Conservation (phyloP, 2,797 vertebrate genomes). For the Characodon lateralis region DNA sequence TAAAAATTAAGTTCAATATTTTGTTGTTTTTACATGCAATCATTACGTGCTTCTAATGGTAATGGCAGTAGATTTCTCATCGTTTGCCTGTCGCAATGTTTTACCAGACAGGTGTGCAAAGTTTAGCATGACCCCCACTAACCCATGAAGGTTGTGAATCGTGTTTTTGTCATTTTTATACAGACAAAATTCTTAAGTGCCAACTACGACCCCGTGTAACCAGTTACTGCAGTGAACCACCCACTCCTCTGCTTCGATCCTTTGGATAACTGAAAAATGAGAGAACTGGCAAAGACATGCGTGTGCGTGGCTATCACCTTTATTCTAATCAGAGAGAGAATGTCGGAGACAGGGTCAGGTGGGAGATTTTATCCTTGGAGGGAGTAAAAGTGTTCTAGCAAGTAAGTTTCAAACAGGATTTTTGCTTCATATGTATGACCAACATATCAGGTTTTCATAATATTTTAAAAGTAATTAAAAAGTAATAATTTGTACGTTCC, state of each 20-base stretch:
- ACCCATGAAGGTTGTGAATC: no score
- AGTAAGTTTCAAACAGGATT: background rate
- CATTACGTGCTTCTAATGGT: no score
- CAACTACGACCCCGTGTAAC: background rate
- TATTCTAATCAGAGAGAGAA: background rate
- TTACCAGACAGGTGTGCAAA: background rate
- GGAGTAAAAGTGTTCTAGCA: background rate
- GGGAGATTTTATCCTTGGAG: background rate
- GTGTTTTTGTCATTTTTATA: background rate
- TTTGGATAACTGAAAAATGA: background rate
- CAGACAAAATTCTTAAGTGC: background rate
- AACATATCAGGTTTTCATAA: background rate
- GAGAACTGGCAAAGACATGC: background rate
- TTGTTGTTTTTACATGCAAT: background rate
- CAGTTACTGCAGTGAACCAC: background rate
- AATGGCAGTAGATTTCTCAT: background rate
- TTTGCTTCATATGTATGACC: background rate
- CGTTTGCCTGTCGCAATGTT: background rate
- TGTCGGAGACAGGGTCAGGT: background rate
- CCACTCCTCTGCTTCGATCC: background rate
- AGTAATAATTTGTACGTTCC: background rate
- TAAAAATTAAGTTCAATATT: background rate
- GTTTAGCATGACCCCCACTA: background rate
- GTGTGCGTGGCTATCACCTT: background rate
- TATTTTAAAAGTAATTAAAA: background rate